Conservation (phyloP, 2,797 vertebrate species). For the Rhynchotus rufescens region DNA sequence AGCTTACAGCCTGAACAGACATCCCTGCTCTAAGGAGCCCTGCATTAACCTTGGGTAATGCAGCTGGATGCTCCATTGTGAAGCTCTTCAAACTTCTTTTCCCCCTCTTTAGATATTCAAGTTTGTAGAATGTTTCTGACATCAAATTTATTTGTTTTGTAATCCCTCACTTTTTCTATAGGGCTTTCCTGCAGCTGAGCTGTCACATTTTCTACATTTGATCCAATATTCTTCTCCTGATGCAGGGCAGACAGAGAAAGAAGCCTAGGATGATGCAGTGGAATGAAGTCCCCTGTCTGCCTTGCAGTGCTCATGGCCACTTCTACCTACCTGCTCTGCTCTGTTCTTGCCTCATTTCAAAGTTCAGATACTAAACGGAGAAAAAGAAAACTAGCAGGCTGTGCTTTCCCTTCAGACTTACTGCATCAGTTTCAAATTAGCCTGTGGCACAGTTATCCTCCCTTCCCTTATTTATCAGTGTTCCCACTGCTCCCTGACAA, state of each 20-base stretch:
- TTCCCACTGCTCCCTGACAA: background rate
- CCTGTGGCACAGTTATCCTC: background rate
- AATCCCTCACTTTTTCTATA: background rate
- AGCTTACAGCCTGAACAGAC: background rate
- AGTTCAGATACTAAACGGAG: background rate
- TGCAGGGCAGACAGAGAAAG: background rate
- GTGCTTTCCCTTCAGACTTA: background rate
- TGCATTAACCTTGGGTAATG: background rate
- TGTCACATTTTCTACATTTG: fast-evolving
- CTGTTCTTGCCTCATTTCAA: background rate
- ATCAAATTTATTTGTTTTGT: background rate
- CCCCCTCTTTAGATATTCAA: background rate
- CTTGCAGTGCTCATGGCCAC: background rate
- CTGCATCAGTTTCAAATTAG: background rate
- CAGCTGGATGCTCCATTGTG: background rate
- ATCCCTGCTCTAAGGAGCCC: background rate
- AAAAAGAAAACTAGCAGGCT: background rate
- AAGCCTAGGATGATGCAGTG: fast-evolving
- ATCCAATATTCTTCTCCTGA: background rate
- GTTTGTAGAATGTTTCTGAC: background rate
- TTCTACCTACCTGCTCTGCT: background rate
- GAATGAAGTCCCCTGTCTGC: background rate
- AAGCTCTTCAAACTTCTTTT: background rate
- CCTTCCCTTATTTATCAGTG: background rate
- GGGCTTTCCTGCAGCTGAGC: background rate